Evolutionary conservation across 2,113 vertebrate species (phyloP).

Genomic region (Rhombomys opimus): DNA sequence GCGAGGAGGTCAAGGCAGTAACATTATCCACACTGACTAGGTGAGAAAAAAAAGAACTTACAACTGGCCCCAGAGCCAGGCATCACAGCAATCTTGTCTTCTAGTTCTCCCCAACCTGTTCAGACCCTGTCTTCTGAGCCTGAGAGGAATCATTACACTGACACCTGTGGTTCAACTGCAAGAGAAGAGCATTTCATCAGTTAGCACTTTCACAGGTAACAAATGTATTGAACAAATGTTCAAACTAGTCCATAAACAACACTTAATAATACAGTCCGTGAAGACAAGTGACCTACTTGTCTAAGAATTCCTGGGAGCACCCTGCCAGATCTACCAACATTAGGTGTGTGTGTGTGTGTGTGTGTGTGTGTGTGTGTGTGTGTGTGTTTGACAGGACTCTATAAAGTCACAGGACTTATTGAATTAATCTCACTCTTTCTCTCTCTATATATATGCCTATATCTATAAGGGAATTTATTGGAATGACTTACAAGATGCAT

Average conservation of each 20-base stretch:
- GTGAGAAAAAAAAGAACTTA: neutral
- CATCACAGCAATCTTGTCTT: neutral
- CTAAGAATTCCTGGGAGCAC: neutral
- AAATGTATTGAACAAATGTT: neutral
- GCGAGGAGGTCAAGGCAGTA: rapidly evolving
- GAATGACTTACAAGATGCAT: no score
- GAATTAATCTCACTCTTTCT: neutral
- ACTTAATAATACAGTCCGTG: neutral
- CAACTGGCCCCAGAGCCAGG: no score
- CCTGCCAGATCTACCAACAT: neutral
- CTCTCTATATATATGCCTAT: neutral
- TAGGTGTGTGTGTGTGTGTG: neutral
- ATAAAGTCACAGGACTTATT: neutral
- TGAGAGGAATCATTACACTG: no score
- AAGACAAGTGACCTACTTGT: neutral
- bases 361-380: neutral
- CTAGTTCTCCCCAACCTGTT: rapidly evolving
- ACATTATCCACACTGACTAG: neutral
- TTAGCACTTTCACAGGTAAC: neutral
- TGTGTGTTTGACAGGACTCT: neutral
- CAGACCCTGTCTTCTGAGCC: neutral
- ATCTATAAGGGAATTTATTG: no score
- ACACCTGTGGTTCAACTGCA: neutral
- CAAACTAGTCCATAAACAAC: neutral
- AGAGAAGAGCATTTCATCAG: neutral